Evolutionary conservation across 2,888 invertebrate species (phyloP).

Genomic region (Ptychoptera contaminata): DNA sequence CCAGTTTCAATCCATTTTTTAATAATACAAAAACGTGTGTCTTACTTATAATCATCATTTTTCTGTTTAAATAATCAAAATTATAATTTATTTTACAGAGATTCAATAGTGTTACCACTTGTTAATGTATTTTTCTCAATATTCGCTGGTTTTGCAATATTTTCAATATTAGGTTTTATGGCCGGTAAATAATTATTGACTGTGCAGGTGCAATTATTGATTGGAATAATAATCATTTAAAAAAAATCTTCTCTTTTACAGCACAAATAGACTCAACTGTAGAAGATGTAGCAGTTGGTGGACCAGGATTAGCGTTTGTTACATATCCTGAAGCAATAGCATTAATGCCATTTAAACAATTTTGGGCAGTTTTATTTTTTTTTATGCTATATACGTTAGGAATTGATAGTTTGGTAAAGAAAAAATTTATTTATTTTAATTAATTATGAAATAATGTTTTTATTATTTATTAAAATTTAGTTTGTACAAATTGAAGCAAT

Average conservation of each 20-base stretch:
- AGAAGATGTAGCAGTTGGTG: constrained; percentile 58
- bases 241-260: constrained; percentile 9
- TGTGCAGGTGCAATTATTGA: no score
- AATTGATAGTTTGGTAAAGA: constrained; percentile 57
- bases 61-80: no score
- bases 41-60: background rate
- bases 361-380: constrained; percentile 66
- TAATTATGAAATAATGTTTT: no score
- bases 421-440: background rate
- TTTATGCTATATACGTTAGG: constrained; percentile 66
- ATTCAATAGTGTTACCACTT: constrained; percentile 52
- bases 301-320: constrained; percentile 62
- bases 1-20: constrained; percentile 63
- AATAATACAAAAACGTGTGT: constrained; percentile 53
- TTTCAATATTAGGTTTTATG: constrained; percentile 62
- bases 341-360: constrained; percentile 55
- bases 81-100: constrained; percentile 16
- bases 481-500: constrained; percentile 73
- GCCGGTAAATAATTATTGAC: constrained; percentile 40
- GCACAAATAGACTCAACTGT: constrained; percentile 55
- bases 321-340: constrained; percentile 65
- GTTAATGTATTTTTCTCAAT: constrained; percentile 61
- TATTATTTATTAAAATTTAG: constrained; percentile 32
- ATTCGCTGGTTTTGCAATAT: constrained; percentile 65
- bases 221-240: no score